phyloP scores from a whole-genome alignment of 2,888 invertebrate species.

The Arge pagana region DNA sequence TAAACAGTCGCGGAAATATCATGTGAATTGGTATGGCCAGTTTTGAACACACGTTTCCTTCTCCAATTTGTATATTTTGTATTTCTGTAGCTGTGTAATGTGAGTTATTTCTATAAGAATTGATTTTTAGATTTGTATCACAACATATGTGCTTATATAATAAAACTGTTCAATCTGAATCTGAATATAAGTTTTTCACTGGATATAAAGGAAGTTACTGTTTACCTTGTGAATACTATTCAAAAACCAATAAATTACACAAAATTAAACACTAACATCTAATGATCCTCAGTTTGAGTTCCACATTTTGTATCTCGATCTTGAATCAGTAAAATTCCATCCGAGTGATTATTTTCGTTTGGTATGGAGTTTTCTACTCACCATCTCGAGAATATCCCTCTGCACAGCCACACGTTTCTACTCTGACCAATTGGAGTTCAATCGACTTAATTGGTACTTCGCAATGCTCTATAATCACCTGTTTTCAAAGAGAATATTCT shows the following conservation, averaged over 20 bases:
- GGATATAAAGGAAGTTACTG: background rate
- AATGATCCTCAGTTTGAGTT: no score
- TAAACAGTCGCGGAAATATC: slow-evolving; percentile 94
- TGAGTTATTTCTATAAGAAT: slow-evolving; percentile 15
- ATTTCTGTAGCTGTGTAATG: slow-evolving; percentile 85
- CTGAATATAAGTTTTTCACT: background rate
- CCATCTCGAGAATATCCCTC: slow-evolving; percentile 93
- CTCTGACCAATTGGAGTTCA: slow-evolving; percentile 90
- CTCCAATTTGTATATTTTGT: slow-evolving; percentile 96
- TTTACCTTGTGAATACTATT: no score
- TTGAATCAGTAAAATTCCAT: no score
- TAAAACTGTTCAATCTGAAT: slow-evolving; percentile 10
- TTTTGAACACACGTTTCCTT: slow-evolving; percentile 84
- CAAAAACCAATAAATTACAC: no score
- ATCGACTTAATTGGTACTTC: slow-evolving; percentile 87
- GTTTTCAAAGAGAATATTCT: slow-evolving; percentile 33
- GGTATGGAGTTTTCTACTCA: slow-evolving; percentile 58
- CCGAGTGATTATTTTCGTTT: no score
- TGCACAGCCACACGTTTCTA: slow-evolving; percentile 93
- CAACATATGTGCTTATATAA: slow-evolving; percentile 22
- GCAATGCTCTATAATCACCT: slow-evolving; percentile 80
- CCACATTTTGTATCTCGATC: no score
- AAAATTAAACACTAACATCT: background rate
- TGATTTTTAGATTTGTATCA: slow-evolving; percentile 10
- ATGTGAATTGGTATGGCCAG: slow-evolving; percentile 89